phyloP scores from a whole-genome alignment of 2,888 invertebrate species.

The Drosophila lutescens region DNA sequence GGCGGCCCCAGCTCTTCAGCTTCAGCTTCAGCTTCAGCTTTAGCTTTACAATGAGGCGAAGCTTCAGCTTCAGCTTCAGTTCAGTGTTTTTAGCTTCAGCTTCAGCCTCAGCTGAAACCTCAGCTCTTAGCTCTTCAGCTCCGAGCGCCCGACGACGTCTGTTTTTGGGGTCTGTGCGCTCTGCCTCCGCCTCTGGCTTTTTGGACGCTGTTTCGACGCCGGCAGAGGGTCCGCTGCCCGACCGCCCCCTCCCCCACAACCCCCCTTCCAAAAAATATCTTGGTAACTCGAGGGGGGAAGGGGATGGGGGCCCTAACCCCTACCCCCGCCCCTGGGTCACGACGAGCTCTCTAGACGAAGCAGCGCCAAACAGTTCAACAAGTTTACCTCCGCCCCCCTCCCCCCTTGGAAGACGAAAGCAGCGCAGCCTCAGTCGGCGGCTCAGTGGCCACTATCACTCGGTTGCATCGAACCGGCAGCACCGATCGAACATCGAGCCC shows the following conservation, averaged over 20 bases:
- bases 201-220: not conserved
- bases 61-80: not conserved
- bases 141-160: constrained; percentile 7
- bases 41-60: not conserved
- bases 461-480: constrained; percentile 7
- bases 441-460: constrained; percentile 10
- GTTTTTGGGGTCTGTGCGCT: not conserved
- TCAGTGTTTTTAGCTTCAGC: not conserved
- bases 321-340: not conserved
- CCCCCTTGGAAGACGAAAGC: constrained; percentile 3
- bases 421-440: constrained; percentile 2
- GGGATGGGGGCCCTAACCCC: not conserved
- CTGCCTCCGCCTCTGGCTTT: not conserved
- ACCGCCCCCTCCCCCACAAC: not conserved
- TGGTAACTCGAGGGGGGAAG: not conserved
- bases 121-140: constrained; percentile 4
- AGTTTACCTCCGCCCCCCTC: constrained; percentile 33
- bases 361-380: constrained; percentile 54
- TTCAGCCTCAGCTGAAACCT: not conserved
- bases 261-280: not conserved
- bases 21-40: constrained; percentile 1
- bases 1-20: constrained; percentile 4
- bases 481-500: not conserved
- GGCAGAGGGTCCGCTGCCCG: constrained; percentile 18
- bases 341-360: constrained; percentile 11